Conservation (phyloP, 2,113 vertebrate species). For the Plecturocebus donacophilus region DNA sequence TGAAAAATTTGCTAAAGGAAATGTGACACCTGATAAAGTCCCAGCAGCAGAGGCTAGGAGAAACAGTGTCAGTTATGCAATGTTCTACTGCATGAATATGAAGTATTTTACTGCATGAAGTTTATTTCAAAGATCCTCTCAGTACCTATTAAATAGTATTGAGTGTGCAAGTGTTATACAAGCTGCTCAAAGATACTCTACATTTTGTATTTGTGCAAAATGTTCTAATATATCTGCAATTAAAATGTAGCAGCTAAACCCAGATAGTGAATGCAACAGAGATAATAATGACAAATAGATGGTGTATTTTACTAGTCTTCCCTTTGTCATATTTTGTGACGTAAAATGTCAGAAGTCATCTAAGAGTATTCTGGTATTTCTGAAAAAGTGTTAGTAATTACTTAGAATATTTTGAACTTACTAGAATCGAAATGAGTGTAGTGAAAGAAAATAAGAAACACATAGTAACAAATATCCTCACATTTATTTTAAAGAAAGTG, state of each 20-base stretch:
- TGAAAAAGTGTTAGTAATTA: not conserved
- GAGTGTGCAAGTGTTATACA: not conserved
- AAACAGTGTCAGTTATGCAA: not conserved
- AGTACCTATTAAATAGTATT: not conserved
- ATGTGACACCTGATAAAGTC: not conserved
- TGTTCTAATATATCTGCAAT: not conserved
- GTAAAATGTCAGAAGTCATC: not conserved
- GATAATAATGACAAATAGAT: not conserved
- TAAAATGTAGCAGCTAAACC: not conserved
- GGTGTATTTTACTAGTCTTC: not conserved
- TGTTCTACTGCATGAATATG: not conserved
- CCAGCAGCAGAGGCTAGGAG: not conserved
- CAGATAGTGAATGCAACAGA: not conserved
- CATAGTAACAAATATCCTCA: not conserved
- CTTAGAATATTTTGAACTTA: not conserved
- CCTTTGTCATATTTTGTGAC: not conserved
- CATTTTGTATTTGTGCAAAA: not conserved
- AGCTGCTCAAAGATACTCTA: not conserved
- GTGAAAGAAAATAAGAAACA: not conserved
- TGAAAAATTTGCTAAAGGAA: not conserved
- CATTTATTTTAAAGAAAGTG: slow-evolving; percentile 1
- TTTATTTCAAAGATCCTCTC: slow-evolving; percentile 21
- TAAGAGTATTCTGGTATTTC: not conserved
- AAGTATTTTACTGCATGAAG: not conserved
- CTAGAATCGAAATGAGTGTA: not conserved